Percentiles rank a stretch among this genome's conserved stretches.
These are phyloP conservation scores for Alouatta palliata DNA, from an alignment of 2,113 vertebrate genomes.

Conservation along the genomic window DNA sequence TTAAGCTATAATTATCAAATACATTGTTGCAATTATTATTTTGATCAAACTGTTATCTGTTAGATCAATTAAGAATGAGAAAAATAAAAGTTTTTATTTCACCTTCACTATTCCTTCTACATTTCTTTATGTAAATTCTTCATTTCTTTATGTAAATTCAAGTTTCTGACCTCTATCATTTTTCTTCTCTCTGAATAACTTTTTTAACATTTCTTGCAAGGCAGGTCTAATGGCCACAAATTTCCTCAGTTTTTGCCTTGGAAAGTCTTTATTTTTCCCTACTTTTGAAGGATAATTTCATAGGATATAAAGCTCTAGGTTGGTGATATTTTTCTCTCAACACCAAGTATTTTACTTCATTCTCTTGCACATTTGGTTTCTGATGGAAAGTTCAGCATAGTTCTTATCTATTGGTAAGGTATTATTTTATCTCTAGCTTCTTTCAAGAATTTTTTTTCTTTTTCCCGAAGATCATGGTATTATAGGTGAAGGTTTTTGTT, in stretches of 20 bases:
- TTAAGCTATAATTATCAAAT: background rate
- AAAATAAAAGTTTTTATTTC: background rate
- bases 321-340: background rate
- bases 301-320: background rate
- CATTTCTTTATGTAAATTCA: background rate
- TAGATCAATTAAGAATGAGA: background rate
- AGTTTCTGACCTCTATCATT: background rate
- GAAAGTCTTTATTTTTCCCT: background rate
- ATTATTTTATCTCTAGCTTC: background rate
- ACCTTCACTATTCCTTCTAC: background rate
- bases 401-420: background rate
- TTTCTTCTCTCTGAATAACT: background rate
- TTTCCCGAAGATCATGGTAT: background rate
- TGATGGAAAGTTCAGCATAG: background rate
- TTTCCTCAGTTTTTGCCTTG: background rate
- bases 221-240: background rate
- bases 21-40: background rate
- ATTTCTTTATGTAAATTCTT: too few species aligned
- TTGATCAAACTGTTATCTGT: background rate
- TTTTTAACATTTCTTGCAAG: background rate
- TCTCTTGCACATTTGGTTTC: background rate
- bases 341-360: background rate
- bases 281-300: background rate
- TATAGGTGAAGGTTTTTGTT: too few species aligned
- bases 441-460: background rate